These are phyloP conservation scores for Stictonetta naevosa DNA, from an alignment of 2,113 vertebrate genomes.

Conservation along the genomic window DNA sequence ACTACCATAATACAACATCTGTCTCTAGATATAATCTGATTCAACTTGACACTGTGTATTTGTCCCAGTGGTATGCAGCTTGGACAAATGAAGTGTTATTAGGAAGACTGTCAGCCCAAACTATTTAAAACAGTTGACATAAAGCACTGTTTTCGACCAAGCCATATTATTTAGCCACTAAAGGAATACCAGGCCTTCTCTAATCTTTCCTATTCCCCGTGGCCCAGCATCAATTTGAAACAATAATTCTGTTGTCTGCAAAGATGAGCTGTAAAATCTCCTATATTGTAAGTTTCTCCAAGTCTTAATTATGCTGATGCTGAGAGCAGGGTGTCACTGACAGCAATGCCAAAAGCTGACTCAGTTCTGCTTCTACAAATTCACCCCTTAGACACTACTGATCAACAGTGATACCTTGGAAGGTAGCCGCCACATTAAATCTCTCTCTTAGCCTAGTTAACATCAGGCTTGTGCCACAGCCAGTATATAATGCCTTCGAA, in stretches of 20 bases:
- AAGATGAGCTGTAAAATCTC: neutral
- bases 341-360: neutral
- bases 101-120: conserved; percentile 15
- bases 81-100: conserved; percentile 30
- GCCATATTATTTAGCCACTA: neutral
- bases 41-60: neutral
- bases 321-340: neutral
- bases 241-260: neutral
- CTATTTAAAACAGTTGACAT: neutral
- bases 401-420: neutral
- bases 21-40: neutral
- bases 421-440: neutral
- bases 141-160: neutral
- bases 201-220: neutral
- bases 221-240: neutral
- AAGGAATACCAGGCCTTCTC: neutral
- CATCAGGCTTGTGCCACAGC: neutral
- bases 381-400: neutral
- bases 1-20: neutral
- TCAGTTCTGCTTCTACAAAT: conserved; percentile 5
- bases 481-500: neutral
- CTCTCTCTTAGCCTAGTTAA: neutral
- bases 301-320: neutral
- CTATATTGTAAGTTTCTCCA: neutral
- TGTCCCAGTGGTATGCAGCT: neutral